Conservation (phyloP, 2,113 vertebrate genomes). For the Bujurquina vittata region DNA sequence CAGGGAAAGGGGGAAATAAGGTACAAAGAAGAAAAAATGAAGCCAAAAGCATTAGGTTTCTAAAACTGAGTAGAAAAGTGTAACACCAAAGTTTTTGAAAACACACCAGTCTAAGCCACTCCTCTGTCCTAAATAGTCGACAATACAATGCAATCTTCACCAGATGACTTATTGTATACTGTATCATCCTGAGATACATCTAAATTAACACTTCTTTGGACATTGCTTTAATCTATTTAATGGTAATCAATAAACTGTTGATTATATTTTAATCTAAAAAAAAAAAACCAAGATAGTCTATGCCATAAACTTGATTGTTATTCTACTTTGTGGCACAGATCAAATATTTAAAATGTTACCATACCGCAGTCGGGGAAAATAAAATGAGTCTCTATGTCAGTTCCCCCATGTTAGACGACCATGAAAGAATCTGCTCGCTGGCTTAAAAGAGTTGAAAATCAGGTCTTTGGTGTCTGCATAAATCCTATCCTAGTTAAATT, state of each 20-base stretch:
- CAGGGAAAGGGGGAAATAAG: background rate
- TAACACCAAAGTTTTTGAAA: background rate
- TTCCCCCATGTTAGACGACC: conserved; percentile 11
- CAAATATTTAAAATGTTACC: background rate
- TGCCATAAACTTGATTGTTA: background rate
- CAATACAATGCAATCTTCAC: too few relatives aligned
- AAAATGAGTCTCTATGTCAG: conserved; percentile 4
- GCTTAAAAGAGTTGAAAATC: conserved; percentile 56
- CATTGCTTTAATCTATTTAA: too few relatives aligned
- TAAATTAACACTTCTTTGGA: background rate
- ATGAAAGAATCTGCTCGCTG: conserved; percentile 32
- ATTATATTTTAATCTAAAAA: background rate
- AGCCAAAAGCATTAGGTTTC: background rate
- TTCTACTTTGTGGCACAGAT: background rate
- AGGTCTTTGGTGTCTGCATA: conserved; percentile 49
- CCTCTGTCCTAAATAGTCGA: background rate
- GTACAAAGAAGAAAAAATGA: background rate
- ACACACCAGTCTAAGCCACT: background rate
- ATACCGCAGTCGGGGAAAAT: background rate
- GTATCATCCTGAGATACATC: too few relatives aligned
- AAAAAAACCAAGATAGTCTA: too few relatives aligned
- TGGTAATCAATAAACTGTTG: background rate
- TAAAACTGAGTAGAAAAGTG: background rate
- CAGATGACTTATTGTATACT: too few relatives aligned
- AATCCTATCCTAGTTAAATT: conserved; percentile 59